These are phyloP conservation scores for Apus apus DNA, from an alignment of 2,113 vertebrate genomes.

Conservation along the genomic window DNA sequence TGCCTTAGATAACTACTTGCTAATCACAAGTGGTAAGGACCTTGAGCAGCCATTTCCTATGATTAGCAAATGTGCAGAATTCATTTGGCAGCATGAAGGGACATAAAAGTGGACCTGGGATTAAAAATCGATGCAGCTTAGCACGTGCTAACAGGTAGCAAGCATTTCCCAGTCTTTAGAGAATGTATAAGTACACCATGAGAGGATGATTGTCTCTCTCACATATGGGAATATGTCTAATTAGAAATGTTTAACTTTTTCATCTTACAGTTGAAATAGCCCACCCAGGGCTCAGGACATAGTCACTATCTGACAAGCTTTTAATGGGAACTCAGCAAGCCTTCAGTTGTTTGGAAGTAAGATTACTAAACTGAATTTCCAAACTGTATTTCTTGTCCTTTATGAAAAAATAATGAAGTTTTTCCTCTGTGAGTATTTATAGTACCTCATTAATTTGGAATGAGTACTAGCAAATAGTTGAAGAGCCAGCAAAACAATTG, in stretches of 20 bases:
- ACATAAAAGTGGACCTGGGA: not conserved
- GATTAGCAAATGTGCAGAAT: not conserved
- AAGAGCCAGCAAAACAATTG: constrained; percentile 23
- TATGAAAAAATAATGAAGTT: constrained; percentile 54
- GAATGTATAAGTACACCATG: not conserved
- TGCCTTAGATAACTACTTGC: not conserved
- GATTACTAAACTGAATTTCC: constrained; percentile 4
- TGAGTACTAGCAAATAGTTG: constrained; percentile 46
- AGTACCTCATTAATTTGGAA: constrained; percentile 62
- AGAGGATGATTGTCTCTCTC: not conserved
- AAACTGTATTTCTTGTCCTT: constrained; percentile 13
- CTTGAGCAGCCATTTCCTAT: not conserved
- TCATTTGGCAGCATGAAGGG: not conserved
- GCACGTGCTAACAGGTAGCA: not conserved
- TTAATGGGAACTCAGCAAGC: not conserved
- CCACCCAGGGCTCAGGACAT: not conserved
- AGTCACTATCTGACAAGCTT: not conserved
- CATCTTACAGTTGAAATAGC: not conserved
- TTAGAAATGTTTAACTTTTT: not conserved
- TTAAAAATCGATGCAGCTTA: not conserved
- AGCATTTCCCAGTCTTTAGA: not conserved
- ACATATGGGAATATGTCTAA: not conserved
- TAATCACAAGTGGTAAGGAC: not conserved
- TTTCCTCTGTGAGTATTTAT: constrained; percentile 44
- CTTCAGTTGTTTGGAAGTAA: not conserved